Base-by-base conservation (phyloP, 2,113 vertebrate genomes). In the Muscicapa adusta region DNA sequence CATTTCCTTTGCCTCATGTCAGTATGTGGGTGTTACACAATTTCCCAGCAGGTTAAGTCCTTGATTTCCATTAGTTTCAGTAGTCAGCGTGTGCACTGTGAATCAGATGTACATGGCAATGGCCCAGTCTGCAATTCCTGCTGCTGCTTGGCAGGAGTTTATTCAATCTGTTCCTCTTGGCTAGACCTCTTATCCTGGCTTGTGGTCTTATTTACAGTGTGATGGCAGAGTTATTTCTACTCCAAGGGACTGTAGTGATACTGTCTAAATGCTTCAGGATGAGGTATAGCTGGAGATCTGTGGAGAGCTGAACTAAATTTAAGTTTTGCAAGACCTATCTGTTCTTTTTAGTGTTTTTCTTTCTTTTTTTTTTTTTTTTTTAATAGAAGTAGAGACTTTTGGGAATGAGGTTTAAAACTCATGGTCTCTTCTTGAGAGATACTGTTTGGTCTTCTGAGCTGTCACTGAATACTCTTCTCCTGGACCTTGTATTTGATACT, bases 111-210 rank as follows among this genome's bases (percentile, higher is more conserved):
- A 68, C 26, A 3, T 38, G 78, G 82, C 13, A 8, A 57, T 88
- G 67, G 51, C 78, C 58, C 54, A 66, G 45, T 24, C 71, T 94
- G 54, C 56, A 94, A 42, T 95, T 91, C 91, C 88, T 90, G 5
- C 88, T 91, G 90, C 67, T 94, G 67, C 82, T 88, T 95, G 92
- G 94, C 72, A 6, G 72, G 82, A 90, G 72, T 83, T 95, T 62
- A 51, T 93, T 83, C 92, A 95, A 71, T 95, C 91, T 95, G 94
- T 88, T 96, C 91, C 36, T 90, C 68, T 94, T 95, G 96, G 93
- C 96, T 70, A 33, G 20, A 51, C 48, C 60, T 80, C 72, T 93
- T 70, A 68, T 67, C 67, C 83, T 96, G 94, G 83, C 68, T 94
- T 88, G 88, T 83, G 85, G 67, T 88, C 63, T 90, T 90, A 83